Percentiles rank a stretch among this genome's conserved stretches.
Evolutionary conservation across 2,888 invertebrate genomes (phyloP).

Genomic region (Drosophila mettleri): DNA sequence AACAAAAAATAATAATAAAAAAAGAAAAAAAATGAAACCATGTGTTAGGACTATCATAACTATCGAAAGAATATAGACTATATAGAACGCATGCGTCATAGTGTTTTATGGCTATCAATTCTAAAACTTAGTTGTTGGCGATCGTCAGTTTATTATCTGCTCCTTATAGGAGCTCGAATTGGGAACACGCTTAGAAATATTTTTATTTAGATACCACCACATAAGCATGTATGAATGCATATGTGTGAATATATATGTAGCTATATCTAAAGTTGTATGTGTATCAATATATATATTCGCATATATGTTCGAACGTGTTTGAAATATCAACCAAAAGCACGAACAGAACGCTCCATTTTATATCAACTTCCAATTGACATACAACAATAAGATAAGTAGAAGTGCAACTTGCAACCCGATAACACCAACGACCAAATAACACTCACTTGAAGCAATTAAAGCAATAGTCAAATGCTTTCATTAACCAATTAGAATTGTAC

Average conservation of each 20-base stretch:
- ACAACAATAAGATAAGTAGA: constrained; percentile 50
- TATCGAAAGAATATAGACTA: constrained; percentile 50
- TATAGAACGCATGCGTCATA: constrained; percentile 43
- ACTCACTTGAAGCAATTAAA: constrained; percentile 41
- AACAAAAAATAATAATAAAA: constrained; percentile 4
- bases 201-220: constrained; percentile 46
- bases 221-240: constrained; percentile 1
- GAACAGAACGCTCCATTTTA: constrained; percentile 39
- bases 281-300: constrained; percentile 3
- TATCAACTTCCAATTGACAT: constrained; percentile 58
- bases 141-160: constrained; percentile 66
- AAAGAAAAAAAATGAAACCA: constrained; percentile 29
- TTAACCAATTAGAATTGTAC: constrained; percentile 35
- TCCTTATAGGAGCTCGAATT: constrained; percentile 74
- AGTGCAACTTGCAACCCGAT: constrained; percentile 24
- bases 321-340: constrained; percentile 28
- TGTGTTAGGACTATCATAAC: constrained; percentile 52
- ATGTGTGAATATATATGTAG: constrained; percentile 20
- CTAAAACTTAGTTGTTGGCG: constrained; percentile 49
- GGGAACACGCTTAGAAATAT: constrained; percentile 62
- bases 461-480: constrained; percentile 49
- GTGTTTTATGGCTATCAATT: constrained; percentile 49
- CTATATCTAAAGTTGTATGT: background rate
- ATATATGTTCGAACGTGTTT: constrained; percentile 8
- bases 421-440: constrained; percentile 32